These are phyloP conservation scores for Hoplias malabaricus DNA, from an alignment of 2,113 vertebrate species.

Conservation along the genomic window DNA sequence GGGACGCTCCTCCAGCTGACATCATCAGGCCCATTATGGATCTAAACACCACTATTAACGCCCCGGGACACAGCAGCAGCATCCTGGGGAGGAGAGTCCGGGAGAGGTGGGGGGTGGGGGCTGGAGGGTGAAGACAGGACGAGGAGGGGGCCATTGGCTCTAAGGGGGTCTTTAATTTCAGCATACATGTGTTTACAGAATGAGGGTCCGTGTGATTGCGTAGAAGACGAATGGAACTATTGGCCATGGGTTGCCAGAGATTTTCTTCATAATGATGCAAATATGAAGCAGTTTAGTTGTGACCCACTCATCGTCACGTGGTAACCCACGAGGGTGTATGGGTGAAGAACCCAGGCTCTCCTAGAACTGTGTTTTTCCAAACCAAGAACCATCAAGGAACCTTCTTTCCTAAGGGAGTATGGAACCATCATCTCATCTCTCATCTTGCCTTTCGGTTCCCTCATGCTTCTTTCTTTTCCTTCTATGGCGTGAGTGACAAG, in stretches of 20 bases:
- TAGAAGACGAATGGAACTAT: too few relatives aligned
- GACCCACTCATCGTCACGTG: too few relatives aligned
- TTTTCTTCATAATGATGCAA: too few relatives aligned
- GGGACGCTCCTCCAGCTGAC: conserved; percentile 25
- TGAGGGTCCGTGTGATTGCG: too few relatives aligned
- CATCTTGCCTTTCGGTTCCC: not conserved
- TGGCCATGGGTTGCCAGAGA: too few relatives aligned
- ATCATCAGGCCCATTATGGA: conserved; percentile 43
- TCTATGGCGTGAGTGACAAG: conserved; percentile 47
- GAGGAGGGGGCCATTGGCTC: conserved; percentile 14
- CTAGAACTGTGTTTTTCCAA: too few relatives aligned
- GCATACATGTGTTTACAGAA: too few relatives aligned
- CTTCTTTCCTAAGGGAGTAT: not conserved
- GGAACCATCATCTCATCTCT: conserved; percentile 23
- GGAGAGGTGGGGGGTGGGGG: not conserved
- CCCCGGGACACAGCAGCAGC: conserved; percentile 20
- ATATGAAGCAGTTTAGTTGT: too few relatives aligned
- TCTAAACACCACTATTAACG: conserved; percentile 37
- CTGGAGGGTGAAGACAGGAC: not conserved
- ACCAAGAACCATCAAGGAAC: too few relatives aligned
- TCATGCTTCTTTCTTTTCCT: conserved; percentile 7
- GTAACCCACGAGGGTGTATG: too few relatives aligned
- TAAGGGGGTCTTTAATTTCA: conserved; percentile 36
- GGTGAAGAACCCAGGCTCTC: too few relatives aligned
- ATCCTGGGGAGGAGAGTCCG: not conserved